A percentile compares a stretch with the other conserved stretches of the same genome.
Conservation (phyloP, 2,113 vertebrate genomes). For the Benitochromis conjunctus region DNA sequence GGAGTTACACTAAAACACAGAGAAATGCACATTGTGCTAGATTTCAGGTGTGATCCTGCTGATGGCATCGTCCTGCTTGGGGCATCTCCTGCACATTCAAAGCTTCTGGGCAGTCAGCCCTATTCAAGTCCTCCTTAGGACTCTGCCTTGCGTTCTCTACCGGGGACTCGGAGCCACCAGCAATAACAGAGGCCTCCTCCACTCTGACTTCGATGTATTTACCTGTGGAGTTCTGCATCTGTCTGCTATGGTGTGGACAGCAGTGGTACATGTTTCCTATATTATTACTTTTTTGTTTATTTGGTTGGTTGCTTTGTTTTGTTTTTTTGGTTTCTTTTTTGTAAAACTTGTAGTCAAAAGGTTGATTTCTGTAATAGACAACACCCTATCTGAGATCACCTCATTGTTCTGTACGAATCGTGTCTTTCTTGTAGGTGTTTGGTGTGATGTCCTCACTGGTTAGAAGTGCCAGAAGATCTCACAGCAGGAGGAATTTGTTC, state of each 20-base stretch:
- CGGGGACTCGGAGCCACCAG: background rate
- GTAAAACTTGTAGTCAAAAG: background rate
- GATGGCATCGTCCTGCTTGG: constrained; percentile 37
- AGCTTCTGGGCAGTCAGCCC: constrained; percentile 6
- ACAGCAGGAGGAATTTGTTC: constrained; percentile 25
- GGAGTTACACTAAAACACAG: background rate
- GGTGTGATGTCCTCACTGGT: constrained; percentile 39
- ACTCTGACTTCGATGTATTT: background rate
- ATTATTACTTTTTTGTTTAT: background rate
- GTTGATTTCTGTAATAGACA: background rate
- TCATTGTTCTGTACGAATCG: background rate
- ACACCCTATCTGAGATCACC: background rate
- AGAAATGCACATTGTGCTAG: constrained; percentile 36
- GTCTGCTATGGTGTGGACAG: constrained; percentile 30
- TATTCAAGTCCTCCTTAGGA: constrained; percentile 12
- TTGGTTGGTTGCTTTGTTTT: background rate
- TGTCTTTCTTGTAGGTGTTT: constrained; percentile 36
- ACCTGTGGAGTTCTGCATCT: constrained; percentile 21
- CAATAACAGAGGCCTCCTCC: background rate
- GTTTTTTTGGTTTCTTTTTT: background rate
- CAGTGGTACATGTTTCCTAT: constrained; percentile 57
- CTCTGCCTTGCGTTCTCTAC: background rate
- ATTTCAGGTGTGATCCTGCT: constrained; percentile 56
- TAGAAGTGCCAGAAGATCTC: constrained; percentile 49
- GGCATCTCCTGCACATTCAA: constrained; percentile 33